Base-by-base conservation (phyloP, 2,888 invertebrate genomes). In the Caenorhabditis becei region DNA sequence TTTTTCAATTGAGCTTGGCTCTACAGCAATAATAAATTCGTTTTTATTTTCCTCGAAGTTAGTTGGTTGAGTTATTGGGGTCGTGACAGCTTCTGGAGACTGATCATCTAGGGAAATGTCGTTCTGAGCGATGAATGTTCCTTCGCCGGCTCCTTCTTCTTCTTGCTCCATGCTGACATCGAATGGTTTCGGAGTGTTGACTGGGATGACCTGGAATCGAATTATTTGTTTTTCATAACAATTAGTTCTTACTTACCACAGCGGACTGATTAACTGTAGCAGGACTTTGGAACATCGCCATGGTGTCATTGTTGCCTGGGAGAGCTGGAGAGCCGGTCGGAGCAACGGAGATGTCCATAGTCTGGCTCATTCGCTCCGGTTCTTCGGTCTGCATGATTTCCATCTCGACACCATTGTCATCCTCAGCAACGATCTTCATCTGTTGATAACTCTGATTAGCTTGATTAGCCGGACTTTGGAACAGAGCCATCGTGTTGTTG, bases 201-300 rank as follows among this genome's bases (percentile, higher is more conserved):
- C 24, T 41, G 61, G 24, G 10, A 5, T 37, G 2, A 32, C 44
- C 24, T 66, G 54, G 28, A 41, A 23, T 51, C 35, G 24, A 28
- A 41, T 2, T 10, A 41, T 16, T 16, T 41, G 41, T 11, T 41
- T 41, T 11, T 14, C 2, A 2, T 10, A 2, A 14, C 8, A 11
- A 10, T 10, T 14, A 41, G 8, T 10, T 41, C 14, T 14, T 3
- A 41, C 41, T 41, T 3, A 41, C 41, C 41, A 41, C 10, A 10
- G 16, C 41, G 2, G 41, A 41, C 16, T 41, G 7, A 20, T 28
- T 63, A 2, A 8, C 23, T 32, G 24, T 32, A 14, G 35, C 28
- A 7, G 66, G 66, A 26, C 41, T 56, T 16, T 54, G 16, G 44
- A 66, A 66, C 41, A 66, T 26, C 2, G 26, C 37, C 66, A 66